Evolutionary conservation across 2,797 vertebrate genomes (phyloP), one percentile per base, ranked within the genome.

Genomic region (Morelia viridis): DNA sequence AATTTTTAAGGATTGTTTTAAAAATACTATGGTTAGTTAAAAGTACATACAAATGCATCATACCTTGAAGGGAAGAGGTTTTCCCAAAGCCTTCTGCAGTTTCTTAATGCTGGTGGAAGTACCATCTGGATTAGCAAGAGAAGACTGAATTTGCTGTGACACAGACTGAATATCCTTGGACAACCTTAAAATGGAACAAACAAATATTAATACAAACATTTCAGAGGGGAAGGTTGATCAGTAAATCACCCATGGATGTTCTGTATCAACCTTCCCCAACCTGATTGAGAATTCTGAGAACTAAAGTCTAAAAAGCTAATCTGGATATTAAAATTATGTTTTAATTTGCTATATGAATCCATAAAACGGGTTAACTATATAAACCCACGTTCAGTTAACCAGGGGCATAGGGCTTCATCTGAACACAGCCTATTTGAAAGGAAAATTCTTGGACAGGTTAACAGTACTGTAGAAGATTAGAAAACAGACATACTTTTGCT

Each of bases 61-160:
- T 96, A 99, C 99, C 99, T 99, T 99, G 96, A 99, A 99, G 3
- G 99, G 99, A 93, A 99, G 97, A 0, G 98, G 98, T 96, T 98
- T 99, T 86, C 99, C 99, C 61, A 99, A 96, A 53, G 97, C 98
- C 91, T 99, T 99, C 96, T 99, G 99, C 87, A 99, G 96, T 94
- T 97, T 97, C 96, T 99, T 99, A 92, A 99, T 93, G 91, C 97
- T 98, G 2, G 96, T 94, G 76, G 98, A 97, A 89, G 97, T 92
- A 68, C 97, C 97, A 88, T 97, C 94, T 0, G 98, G 98, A 90
- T 96, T 98, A 89, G 98, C 98, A 85, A 99, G 96, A 50, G 98
- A 98, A 35, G 95, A 98, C 96, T 99, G 98, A 96, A 99, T 98
- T 60, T 98, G 98, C 92, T 98, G 97, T 17, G 98, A 98, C 85